A percentile compares a stretch with the other conserved stretches of the same genome.
Evolutionary conservation across 2,888 invertebrate genomes (phyloP).

Genomic region (Ypsolopha scabrella): DNA sequence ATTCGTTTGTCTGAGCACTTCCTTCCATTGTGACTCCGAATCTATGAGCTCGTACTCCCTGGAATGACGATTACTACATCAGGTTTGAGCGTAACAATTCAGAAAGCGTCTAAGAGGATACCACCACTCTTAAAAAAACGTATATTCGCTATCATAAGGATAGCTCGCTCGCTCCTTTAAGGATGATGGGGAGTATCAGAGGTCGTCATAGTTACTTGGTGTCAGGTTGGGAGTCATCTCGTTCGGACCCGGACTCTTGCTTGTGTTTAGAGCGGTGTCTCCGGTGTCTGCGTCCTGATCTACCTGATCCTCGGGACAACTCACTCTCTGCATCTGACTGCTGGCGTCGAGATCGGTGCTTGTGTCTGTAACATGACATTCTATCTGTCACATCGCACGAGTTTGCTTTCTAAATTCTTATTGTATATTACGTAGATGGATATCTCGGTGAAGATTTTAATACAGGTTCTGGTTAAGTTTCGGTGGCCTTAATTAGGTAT

Average conservation of each 20-base stretch:
- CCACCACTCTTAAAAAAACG: no score
- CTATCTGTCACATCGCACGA: no score
- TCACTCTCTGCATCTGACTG: constrained; percentile 93
- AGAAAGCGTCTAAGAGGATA: no score
- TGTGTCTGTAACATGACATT: constrained; percentile 62
- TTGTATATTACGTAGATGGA: no score
- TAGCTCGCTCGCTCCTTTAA: no score
- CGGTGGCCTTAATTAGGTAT: no score
- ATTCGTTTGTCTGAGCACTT: constrained; percentile 81
- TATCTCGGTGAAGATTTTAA: no score
- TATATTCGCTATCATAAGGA: no score
- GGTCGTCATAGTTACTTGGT: constrained; percentile 38
- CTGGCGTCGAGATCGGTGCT: constrained; percentile 82
- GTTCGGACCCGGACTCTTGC: constrained; percentile 79
- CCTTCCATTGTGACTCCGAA: constrained; percentile 90
- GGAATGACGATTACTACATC: constrained; percentile 7
- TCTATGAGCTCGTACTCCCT: constrained; percentile 82
- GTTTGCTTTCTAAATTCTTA: no score
- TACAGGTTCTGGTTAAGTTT: no score
- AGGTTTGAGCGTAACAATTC: no score
- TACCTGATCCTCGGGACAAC: constrained; percentile 85
- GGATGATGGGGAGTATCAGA: no score
- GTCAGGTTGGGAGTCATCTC: constrained; percentile 71
- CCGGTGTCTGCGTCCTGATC: constrained; percentile 81
- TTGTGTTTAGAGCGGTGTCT: constrained; percentile 82